These are phyloP conservation scores for Aplidium turbinatum DNA, from an alignment of 23 tunicate genomes.

Conservation along the genomic window DNA sequence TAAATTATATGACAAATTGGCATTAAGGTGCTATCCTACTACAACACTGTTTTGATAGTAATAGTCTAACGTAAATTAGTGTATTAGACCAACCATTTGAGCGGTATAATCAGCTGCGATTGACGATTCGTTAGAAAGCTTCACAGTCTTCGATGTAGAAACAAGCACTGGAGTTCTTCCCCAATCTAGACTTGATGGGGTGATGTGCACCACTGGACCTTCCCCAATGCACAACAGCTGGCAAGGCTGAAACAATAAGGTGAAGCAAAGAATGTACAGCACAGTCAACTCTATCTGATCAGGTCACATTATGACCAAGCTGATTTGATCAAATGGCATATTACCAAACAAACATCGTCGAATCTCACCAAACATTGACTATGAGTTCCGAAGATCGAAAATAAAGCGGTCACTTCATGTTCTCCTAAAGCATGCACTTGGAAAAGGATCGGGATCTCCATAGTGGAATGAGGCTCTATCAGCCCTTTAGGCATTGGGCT, in stretches of 20 bases:
- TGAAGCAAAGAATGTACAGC: too few species aligned
- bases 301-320: too few species aligned
- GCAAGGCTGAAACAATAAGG: slow-evolving; percentile 46
- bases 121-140: slow-evolving; percentile 80
- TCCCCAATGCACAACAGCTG: slow-evolving; percentile 73
- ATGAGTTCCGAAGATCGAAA: slow-evolving; percentile 72
- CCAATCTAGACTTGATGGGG: slow-evolving; percentile 72
- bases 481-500: slow-evolving; percentile 74
- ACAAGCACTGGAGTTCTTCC: slow-evolving; percentile 76
- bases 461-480: slow-evolving; percentile 65
- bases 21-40: too few species aligned
- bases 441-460: slow-evolving; percentile 71
- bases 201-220: slow-evolving; percentile 91
- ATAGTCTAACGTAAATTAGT: too few species aligned
- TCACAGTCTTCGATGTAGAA: slow-evolving; percentile 51
- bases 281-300: too few species aligned
- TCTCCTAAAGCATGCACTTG: slow-evolving; percentile 80
- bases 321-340: too few species aligned
- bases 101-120: slow-evolving; percentile 80
- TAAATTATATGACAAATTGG: too few species aligned
- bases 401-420: slow-evolving; percentile 70
- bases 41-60: too few species aligned
- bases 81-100: slow-evolving; percentile 74
- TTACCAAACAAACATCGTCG: too few species aligned
- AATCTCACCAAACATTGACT: slow-evolving; percentile 46